A percentile compares a stretch with the other conserved stretches of the same genome.
Evolutionary conservation across 2,113 vertebrate genomes (phyloP).

Genomic region (Gila orcuttii): DNA sequence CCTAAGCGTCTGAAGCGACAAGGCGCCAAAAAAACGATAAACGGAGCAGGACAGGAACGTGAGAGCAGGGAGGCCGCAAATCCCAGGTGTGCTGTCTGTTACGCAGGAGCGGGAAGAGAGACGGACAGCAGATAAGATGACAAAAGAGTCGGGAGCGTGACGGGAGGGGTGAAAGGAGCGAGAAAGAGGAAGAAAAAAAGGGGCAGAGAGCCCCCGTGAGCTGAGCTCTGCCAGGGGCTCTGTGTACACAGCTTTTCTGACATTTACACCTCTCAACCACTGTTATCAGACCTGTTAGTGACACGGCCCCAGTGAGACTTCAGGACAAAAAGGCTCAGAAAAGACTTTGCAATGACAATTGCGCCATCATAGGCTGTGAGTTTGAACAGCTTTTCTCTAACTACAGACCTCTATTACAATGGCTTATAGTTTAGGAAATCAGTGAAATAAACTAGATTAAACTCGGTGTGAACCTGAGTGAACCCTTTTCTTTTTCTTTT

Average conservation of each 20-base stretch:
- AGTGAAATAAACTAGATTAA: background rate
- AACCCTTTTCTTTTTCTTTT: background rate
- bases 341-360: background rate
- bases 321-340: background rate
- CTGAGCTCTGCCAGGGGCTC: constrained; percentile 1
- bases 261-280: constrained; percentile 35
- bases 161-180: background rate
- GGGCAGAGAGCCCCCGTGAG: background rate
- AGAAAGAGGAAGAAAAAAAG: background rate
- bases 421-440: background rate
- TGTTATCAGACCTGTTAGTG: constrained; percentile 34
- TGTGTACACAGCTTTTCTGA: constrained; percentile 41
- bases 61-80: constrained; percentile 5
- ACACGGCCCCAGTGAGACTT: constrained; percentile 17
- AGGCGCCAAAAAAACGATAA: constrained; percentile 50
- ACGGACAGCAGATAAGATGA: constrained; percentile 39
- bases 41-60: constrained; percentile 50
- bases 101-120: background rate
- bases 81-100: constrained; percentile 54
- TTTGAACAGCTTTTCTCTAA: background rate
- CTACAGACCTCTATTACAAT: background rate
- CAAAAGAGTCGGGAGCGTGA: constrained; percentile 18
- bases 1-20: constrained; percentile 35
- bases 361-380: background rate
- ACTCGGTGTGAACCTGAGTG: background rate